Conservation (phyloP, 2,113 vertebrate species). For the Sterna hirundo region DNA sequence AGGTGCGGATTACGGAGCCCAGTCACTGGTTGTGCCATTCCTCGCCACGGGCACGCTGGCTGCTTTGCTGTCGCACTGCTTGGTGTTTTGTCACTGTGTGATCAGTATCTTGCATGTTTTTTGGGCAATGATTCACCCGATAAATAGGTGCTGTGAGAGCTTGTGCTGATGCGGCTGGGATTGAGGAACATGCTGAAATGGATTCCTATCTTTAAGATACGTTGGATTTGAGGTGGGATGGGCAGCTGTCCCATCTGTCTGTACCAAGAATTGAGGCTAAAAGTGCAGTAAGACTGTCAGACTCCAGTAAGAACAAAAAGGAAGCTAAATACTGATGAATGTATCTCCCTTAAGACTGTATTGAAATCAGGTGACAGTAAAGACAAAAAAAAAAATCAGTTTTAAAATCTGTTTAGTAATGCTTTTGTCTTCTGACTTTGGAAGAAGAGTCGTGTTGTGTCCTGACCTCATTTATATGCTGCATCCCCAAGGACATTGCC, state of each 20-base stretch:
- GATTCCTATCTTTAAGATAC: background rate
- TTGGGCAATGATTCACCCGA: background rate
- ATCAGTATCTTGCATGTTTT: too few relatives aligned
- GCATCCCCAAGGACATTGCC: background rate
- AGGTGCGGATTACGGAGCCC: background rate
- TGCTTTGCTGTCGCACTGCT: background rate
- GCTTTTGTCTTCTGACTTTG: background rate
- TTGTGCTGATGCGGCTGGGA: background rate
- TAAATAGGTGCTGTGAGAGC: background rate
- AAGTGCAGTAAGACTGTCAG: background rate
- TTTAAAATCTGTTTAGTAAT: background rate
- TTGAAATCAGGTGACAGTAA: background rate
- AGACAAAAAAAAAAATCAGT: background rate
- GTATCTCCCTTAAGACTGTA: background rate
- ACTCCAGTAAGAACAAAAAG: background rate
- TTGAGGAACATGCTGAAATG: background rate
- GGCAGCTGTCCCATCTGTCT: background rate
- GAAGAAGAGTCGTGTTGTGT: background rate
- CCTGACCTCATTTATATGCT: background rate
- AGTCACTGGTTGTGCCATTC: fast-evolving
- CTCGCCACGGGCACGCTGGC: fast-evolving
- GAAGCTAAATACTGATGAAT: background rate
- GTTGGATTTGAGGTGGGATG: background rate
- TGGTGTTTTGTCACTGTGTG: fast-evolving
- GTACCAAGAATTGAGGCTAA: background rate